Base-by-base conservation (phyloP, 2,113 vertebrate species). In the Aegotheles bennettii region DNA sequence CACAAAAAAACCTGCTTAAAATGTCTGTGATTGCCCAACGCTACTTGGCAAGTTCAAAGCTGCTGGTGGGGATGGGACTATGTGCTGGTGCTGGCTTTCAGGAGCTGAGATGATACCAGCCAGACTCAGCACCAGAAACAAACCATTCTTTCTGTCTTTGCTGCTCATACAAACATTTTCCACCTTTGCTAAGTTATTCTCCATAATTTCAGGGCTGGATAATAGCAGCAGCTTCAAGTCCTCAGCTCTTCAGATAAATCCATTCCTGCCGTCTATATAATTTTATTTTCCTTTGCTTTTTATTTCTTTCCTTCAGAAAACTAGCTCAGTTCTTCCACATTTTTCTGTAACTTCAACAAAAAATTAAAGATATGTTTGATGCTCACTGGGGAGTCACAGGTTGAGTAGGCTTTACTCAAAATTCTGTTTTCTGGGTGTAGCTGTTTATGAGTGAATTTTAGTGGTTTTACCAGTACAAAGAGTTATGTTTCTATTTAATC, bases 361-460 rank as follows among this genome's bases (percentile, higher is more conserved):
- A 26, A 18, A n/a, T 51, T 79, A 43, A 56, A 82, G 63, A 19
- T 35, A 23, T 5, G 0, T 45, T 71, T 59, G 35, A 26, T 4
- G 1, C 2, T 51, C 43, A 43, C 68, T 23, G 31, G 6, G 10
- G 14, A n/a, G 17, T 51, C 5, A 3, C 0, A 3, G 45, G 40
- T n/a, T 43, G 26, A 13, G 50, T 13, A 42, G 23, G 15, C 6
- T 54, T n/a, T 68, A 35, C 40, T 25, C 24, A 73, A 54, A 91
- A 50, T 20, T 7, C 3, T 35, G 3, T 18, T 69, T 80, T 73
- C 38, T 93, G 51, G 23, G 75, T 43, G 29, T 18, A 56, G 21
- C 9, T 80, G 65, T 68, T 36, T n/a, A 3, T 47, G 36, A 67
- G 15, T 54, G 56, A 85, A 29, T 71, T 76, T 60, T n/a, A 29